A percentile compares a stretch with the other conserved stretches of the same genome.
Conservation (phyloP, 2,888 invertebrate genomes). For the Odontomyia ornata region DNA sequence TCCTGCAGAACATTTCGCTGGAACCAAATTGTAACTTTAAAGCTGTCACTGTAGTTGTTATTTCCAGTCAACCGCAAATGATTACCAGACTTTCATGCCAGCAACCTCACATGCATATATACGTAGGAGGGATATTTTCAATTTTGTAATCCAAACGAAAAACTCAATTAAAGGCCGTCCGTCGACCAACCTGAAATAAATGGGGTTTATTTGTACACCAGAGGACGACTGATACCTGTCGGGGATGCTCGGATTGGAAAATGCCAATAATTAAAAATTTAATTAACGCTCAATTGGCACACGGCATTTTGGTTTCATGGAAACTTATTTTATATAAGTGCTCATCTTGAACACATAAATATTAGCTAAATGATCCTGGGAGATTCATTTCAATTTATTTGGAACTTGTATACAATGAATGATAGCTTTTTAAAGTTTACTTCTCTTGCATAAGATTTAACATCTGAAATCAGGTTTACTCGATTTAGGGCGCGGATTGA, state of each 20-base stretch:
- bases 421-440: too few species aligned
- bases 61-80: neutral
- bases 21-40: too few species aligned
- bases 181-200: neutral
- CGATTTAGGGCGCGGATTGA: too few species aligned
- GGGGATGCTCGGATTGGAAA: neutral
- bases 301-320: too few species aligned
- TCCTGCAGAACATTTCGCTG: neutral
- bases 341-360: neutral
- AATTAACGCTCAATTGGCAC: neutral
- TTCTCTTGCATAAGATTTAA: too few species aligned
- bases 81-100: neutral
- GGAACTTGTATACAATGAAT: too few species aligned
- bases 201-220: neutral
- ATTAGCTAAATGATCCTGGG: too few species aligned
- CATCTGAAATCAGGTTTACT: too few species aligned
- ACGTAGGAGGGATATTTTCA: neutral
- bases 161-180: neutral
- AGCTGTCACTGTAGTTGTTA: too few species aligned
- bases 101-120: too few species aligned
- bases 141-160: neutral
- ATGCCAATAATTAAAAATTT: conserved; percentile 26
- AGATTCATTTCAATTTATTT: too few species aligned
- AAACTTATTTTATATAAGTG: neutral
- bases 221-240: neutral